Base-by-base conservation (phyloP, 2,113 vertebrate species). In the Spermophilus dauricus region DNA sequence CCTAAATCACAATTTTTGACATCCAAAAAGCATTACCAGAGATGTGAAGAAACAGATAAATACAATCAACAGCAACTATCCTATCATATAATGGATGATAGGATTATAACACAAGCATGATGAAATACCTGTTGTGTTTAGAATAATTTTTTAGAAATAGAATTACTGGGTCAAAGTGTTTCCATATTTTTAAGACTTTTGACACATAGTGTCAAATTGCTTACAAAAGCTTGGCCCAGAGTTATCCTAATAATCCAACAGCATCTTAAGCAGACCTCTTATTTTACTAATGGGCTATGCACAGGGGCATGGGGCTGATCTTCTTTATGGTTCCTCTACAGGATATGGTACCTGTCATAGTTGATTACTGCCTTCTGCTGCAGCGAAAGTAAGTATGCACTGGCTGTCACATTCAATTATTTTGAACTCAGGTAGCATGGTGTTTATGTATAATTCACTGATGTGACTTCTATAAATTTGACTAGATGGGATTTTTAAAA, bases 341-440 rank as follows among this genome's bases (percentile, higher is more conserved):
- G 99, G 99, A 99, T 3, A 98, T 99, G 98, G 99, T 99, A 96
- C 99, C 99, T 53, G 98, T 99, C 97, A 98, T 99, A 61, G 99
- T 99, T 86, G 99, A 99, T 98, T 99, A 99, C 98, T 99, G 99
- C 94, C 99, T 99, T 69, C 98, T 99, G 84, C 99, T 99, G 11
- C 99, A 99, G 97, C 99, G 99, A 97, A 98, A 96, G 99, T 99
- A 98, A 99, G 99, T 98, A 94, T 65, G 65, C 16, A 8, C 78
- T 77, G 69, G 61, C 80, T 80, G 67, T 81, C 92, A 86, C 28
- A 45, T 30, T 86, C 34, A 81, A 3, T 83, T 92, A 28, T 92
- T 94, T 87, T 61, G 73, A 89, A 58, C 45, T 24, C 67, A 88
- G 32, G 16, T 75, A 80, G 37, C 69, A 20, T 92, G 32, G 89